Base-by-base conservation (phyloP, 2,797 vertebrate species). In the Eulemur rubriventer region DNA sequence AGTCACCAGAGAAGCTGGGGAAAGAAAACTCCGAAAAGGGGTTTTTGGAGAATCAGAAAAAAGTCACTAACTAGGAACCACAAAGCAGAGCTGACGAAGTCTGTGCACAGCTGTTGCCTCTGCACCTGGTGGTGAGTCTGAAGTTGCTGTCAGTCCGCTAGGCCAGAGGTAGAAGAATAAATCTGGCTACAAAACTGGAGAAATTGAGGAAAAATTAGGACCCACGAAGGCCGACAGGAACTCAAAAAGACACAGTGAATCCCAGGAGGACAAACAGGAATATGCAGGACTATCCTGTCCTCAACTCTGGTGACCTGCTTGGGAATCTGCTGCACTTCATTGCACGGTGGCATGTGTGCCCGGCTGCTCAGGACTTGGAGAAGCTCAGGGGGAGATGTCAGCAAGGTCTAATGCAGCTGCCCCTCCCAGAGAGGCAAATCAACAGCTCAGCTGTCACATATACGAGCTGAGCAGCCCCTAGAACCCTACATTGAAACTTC, bases 51-150 rank as follows among this genome's bases (percentile, higher is more conserved):
- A 67, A 75, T 35, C 12, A 46, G 7, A 75, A 41, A 59, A 80
- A 79, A 38, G 2, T 57, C 79, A 41, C 12, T 50, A 14, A 41
- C 0, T 20, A 38, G 10, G 17, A 4, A 33, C 10, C 6, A 30
- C 28, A 59, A 9, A 41, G 9, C 18, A 35, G 14, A 59, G 28
- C 13, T 10, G 8, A 43, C 43, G 35, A 63, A 22, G 11, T 46
- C 8, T 10, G 3, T 7, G 9, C 8, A 3, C 14, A 13, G 16
- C 59, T 18, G 1, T 14, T 30, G 3, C 18, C 4, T 59, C 50
- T 69, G 24, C 14, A 41, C 9, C 38, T 48, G 17, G 28, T 20
- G 17, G 7, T 3, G 1, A 91, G 26, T 55, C 20, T 41, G 20
- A 59, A 33, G 59, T 5, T 8, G 1, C 11, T n/a, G 3, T 4